Evolutionary conservation across 2,797 vertebrate species (phyloP), one percentile per base, ranked within the genome.

Genomic region (Amniataba percoides): DNA sequence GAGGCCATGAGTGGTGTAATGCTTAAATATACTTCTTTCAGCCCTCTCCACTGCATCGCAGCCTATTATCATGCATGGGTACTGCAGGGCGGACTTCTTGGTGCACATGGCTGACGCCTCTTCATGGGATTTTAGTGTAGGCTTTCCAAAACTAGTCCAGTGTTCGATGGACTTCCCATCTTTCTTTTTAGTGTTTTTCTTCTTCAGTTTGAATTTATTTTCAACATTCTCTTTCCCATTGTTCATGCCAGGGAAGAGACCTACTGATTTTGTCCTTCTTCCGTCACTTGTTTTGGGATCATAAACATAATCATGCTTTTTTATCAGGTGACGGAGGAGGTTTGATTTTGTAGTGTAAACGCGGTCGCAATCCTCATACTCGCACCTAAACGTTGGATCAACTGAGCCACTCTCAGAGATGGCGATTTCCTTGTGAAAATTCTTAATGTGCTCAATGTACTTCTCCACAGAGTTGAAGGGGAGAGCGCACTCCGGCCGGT

Each of bases 341-440:
- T 99, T 99, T 8, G 98, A 99, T 77, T 98, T 96, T 15, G 98
- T 99, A 52, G 97, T 97, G 90, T 99, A 99, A 82, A 98, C 96
- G 15, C 98, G 96, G 83, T 99, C 97, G 43, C 98, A 99, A 36
- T 87, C 96, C 46, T 97, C 97, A 80, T 96, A 97, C 83, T 98
- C 96, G 81, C 98, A 99, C 71, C 93, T 97, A 74, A 96, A 99
- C 16, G 98, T 95, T 2, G 95, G 94, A 0, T 98, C 97, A 9
- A 97, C 97, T 0, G 96, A 96, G 67, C 96, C 93, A 0, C 94
- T 95, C 75, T 95, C 93, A 11, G 95, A 95, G 76, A 96, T 92
- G 49, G 94, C 95, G 49, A 98, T 97, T 76, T 96, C 93, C 52
- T 96, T 96, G 89, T 99, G 98, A 77, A 95, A 96, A 34, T 96